Evolutionary conservation across 2,113 vertebrate genomes (phyloP).

Genomic region (Paedocypris sp.): DNA sequence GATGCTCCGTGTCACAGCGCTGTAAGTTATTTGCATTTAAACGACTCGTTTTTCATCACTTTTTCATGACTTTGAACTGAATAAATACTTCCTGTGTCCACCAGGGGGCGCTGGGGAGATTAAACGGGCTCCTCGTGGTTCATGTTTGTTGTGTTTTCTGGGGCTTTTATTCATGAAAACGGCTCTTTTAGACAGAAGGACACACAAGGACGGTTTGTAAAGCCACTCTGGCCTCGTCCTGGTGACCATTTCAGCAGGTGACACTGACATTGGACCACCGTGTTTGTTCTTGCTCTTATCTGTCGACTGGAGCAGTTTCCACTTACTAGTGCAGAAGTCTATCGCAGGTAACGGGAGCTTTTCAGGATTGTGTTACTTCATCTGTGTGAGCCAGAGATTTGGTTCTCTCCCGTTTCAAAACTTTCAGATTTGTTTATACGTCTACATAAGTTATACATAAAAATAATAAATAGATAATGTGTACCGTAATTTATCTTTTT

Average conservation of each 20-base stretch:
- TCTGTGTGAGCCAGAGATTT: background rate
- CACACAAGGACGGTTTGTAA: background rate
- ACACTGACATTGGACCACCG: background rate
- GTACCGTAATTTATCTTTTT: too few relatives aligned
- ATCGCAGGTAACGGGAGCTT: background rate
- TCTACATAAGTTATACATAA: too few relatives aligned
- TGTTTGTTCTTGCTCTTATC: constrained; percentile 3
- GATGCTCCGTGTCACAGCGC: background rate
- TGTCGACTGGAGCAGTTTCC: background rate
- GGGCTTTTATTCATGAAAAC: too few relatives aligned
- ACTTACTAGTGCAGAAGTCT: background rate
- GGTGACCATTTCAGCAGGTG: background rate
- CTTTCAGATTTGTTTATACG: too few relatives aligned
- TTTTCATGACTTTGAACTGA: background rate
- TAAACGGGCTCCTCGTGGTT: background rate
- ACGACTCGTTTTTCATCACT: background rate
- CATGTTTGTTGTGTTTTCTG: too few relatives aligned
- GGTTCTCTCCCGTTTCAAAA: too few relatives aligned
- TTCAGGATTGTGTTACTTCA: background rate
- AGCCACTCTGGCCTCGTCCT: background rate
- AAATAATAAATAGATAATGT: too few relatives aligned
- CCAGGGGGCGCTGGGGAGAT: constrained; percentile 15
- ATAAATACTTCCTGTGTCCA: constrained; percentile 16
- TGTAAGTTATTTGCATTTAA: constrained; percentile 1
- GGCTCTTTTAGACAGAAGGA: too few relatives aligned